A percentile compares a stretch with the other conserved stretches of the same genome.
Conservation (phyloP, 2,797 vertebrate genomes). For the Arnoldichthys spilopterus region DNA sequence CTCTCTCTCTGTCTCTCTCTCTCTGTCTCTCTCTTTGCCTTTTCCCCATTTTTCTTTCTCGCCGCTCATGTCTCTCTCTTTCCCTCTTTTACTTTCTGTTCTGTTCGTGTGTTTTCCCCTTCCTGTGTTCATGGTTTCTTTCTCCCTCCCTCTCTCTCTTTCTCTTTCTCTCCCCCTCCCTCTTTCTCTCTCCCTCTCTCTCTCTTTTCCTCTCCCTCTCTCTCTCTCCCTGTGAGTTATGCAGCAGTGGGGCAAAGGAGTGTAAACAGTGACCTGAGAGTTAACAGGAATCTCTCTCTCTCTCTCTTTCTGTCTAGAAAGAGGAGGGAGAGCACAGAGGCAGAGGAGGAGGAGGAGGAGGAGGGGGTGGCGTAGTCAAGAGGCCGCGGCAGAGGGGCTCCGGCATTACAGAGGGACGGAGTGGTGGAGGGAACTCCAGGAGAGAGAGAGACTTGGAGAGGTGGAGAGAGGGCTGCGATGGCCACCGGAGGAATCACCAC, state of each 20-base stretch:
- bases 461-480: slow-evolving; percentile 68
- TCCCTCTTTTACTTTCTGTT: not conserved
- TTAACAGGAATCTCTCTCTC: slow-evolving; percentile 31
- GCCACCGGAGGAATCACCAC: slow-evolving; percentile 90
- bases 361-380: slow-evolving; percentile 29
- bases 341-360: slow-evolving; percentile 55
- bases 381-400: slow-evolving; percentile 61
- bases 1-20: slow-evolving; percentile 3
- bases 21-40: slow-evolving; percentile 20
- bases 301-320: slow-evolving; percentile 24
- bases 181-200: not conserved
- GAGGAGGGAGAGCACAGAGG: slow-evolving; percentile 42
- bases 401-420: slow-evolving; percentile 57
- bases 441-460: slow-evolving; percentile 43
- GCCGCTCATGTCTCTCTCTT: too few species aligned
- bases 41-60: slow-evolving; percentile 3
- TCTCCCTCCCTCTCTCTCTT: not conserved
- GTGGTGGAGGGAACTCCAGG: slow-evolving; percentile 16
- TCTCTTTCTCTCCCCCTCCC: not conserved
- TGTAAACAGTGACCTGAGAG: slow-evolving; percentile 40
- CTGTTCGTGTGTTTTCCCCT: not conserved
- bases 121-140: not conserved
- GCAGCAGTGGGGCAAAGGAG: not conserved
- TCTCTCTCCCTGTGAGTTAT: not conserved
- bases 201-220: slow-evolving; percentile 9